Conservation (phyloP, 2,888 invertebrate species). For the Lapara coniferarum region DNA sequence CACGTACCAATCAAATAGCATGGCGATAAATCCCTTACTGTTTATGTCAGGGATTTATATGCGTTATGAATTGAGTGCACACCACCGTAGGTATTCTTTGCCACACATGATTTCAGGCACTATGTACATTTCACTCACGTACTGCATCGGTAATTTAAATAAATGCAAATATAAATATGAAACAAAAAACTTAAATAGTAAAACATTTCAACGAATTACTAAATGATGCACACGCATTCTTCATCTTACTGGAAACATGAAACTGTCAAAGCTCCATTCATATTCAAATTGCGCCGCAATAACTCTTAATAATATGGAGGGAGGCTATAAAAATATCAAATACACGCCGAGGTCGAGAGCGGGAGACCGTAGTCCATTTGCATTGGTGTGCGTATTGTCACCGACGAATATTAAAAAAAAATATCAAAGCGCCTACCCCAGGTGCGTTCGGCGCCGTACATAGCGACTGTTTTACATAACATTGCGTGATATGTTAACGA, state of each 20-base stretch:
- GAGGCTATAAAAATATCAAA: constrained; percentile 77
- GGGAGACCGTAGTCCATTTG: constrained; percentile 44
- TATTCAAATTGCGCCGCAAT: constrained; percentile 74
- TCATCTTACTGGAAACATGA: constrained; percentile 53
- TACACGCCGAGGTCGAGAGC: constrained; percentile 61
- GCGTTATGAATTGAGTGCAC: too few species aligned
- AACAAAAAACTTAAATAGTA: background rate
- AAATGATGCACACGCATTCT: constrained; percentile 34
- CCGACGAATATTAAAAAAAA: constrained; percentile 65
- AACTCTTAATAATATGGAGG: constrained; percentile 74
- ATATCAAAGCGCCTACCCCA: constrained; percentile 53
- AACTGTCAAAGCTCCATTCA: constrained; percentile 48
- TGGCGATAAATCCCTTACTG: too few species aligned
- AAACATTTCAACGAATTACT: background rate
- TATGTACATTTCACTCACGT: too few species aligned
- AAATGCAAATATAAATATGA: background rate
- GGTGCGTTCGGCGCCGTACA: constrained; percentile 40
- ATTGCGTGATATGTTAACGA: constrained; percentile 16
- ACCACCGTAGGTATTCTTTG: too few species aligned
- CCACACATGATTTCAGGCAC: too few species aligned
- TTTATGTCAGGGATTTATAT: too few species aligned
- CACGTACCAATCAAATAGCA: too few species aligned
- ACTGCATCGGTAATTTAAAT: too few species aligned
- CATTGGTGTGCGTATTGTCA: constrained; percentile 52
- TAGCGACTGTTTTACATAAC: constrained; percentile 16